phyloP scores from a whole-genome alignment of 1,140 invertebrate genomes.

The Mylabris phalerata region DNA sequence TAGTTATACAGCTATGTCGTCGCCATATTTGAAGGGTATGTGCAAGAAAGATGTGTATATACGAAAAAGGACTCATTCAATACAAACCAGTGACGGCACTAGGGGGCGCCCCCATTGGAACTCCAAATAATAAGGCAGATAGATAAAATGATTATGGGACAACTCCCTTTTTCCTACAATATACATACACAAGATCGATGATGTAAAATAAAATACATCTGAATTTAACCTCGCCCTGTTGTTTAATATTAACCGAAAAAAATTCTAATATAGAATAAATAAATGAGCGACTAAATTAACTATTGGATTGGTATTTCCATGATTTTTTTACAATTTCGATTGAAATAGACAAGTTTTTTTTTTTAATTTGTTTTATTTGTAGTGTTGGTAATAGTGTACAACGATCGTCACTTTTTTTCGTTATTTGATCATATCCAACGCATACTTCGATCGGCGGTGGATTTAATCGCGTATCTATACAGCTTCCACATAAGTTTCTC shows the following conservation, averaged over 20 bases:
- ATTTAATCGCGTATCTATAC: too few species aligned
- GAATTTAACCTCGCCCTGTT: conserved; percentile 2
- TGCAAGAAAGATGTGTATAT: not conserved
- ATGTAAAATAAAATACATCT: conserved; percentile 10
- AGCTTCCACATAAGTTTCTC: too few species aligned
- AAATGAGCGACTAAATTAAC: too few species aligned
- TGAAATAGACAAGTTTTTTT: not conserved
- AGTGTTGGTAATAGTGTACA: not conserved
- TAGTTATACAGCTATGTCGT: conserved; percentile 13
- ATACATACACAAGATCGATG: too few species aligned
- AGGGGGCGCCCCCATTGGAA: conserved; percentile 9
- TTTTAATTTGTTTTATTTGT: not conserved
- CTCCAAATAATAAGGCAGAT: not conserved
- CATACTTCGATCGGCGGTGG: too few species aligned
- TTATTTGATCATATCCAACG: too few species aligned
- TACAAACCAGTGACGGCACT: conserved; percentile 2
- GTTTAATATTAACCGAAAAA: conserved; percentile 1
- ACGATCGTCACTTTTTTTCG: not conserved
- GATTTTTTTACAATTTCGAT: too few species aligned
- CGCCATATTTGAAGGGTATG: conserved; percentile 38
- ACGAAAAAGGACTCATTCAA: conserved; percentile 24
- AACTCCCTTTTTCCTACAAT: too few species aligned
- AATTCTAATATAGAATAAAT: not conserved
- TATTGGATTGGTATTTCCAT: too few species aligned
- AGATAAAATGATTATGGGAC: too few species aligned